phyloP scores from a whole-genome alignment of 2,113 vertebrate species.

The Pollimyrus isidori region DNA sequence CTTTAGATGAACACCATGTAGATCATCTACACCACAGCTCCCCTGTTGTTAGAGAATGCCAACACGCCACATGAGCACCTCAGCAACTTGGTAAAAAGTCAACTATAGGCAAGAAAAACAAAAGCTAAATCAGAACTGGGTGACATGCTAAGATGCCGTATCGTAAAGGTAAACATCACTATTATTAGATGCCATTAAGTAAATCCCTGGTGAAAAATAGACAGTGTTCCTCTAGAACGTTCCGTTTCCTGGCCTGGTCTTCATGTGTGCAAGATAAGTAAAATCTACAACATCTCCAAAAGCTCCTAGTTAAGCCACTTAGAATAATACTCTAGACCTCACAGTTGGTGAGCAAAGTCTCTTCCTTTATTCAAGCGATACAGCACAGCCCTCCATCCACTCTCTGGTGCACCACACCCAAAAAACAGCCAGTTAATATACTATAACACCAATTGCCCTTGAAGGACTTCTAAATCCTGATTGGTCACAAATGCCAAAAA shows the following conservation, averaged over 20 bases:
- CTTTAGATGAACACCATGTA: background rate
- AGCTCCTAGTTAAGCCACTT: background rate
- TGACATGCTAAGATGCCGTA: background rate
- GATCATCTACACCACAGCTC: background rate
- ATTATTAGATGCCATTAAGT: background rate
- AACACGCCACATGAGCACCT: background rate
- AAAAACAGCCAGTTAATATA: background rate
- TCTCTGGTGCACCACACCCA: background rate
- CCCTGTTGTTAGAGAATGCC: background rate
- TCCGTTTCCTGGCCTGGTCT: background rate
- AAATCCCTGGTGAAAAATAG: background rate
- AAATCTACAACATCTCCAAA: no score
- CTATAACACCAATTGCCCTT: no score
- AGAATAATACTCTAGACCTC: background rate
- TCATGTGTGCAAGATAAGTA: background rate
- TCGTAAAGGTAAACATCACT: background rate
- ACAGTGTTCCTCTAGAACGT: background rate
- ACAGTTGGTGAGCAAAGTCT: background rate
- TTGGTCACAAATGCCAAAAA: background rate
- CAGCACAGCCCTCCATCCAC: background rate
- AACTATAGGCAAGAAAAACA: background rate
- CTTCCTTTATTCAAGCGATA: background rate
- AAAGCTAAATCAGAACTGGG: background rate
- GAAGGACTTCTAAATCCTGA: background rate
- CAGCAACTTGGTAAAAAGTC: background rate